Evolutionary conservation across 2,888 invertebrate genomes (phyloP).

Genomic region (Megamerina dolium): DNA sequence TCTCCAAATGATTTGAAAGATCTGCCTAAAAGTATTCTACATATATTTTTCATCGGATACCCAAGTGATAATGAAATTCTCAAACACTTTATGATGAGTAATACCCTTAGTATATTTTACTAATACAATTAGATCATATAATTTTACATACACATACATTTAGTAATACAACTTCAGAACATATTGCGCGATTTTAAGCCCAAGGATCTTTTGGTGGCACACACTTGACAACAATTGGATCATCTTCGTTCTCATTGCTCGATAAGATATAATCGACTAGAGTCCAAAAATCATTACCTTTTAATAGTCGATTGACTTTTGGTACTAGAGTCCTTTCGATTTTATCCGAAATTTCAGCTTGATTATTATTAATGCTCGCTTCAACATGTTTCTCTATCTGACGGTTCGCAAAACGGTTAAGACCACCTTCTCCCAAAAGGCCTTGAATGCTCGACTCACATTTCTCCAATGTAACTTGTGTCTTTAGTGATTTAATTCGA

Average conservation of each 20-base stretch:
- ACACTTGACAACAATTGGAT: slow-evolving; percentile 34
- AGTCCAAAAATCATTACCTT: slow-evolving; percentile 40
- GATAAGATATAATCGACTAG: slow-evolving; percentile 30
- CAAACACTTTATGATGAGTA: too few relatives aligned
- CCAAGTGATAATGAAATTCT: too few relatives aligned
- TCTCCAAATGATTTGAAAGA: too few relatives aligned
- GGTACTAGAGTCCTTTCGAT: slow-evolving; percentile 37
- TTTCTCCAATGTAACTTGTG: slow-evolving; percentile 29
- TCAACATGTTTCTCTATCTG: slow-evolving; percentile 32
- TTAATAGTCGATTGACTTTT: slow-evolving; percentile 31
- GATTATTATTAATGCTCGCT: slow-evolving; percentile 32
- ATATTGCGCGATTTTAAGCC: too few relatives aligned
- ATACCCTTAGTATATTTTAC: too few relatives aligned
- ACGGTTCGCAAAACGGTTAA: slow-evolving; percentile 31
- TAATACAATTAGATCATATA: too few relatives aligned
- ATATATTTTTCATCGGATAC: too few relatives aligned
- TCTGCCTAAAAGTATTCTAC: too few relatives aligned
- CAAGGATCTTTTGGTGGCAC: slow-evolving; percentile 39
- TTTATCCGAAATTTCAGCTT: slow-evolving; percentile 28
- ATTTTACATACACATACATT: too few relatives aligned
- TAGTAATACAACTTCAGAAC: too few relatives aligned
- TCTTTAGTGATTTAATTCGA: slow-evolving; percentile 35
- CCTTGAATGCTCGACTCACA: slow-evolving; percentile 35
- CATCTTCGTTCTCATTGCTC: slow-evolving; percentile 30
- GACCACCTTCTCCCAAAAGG: slow-evolving; percentile 30